A percentile compares a stretch with the other conserved stretches of the same genome.
Conservation (phyloP, 2,113 vertebrate species). For the Ginglymostoma cirratum region DNA sequence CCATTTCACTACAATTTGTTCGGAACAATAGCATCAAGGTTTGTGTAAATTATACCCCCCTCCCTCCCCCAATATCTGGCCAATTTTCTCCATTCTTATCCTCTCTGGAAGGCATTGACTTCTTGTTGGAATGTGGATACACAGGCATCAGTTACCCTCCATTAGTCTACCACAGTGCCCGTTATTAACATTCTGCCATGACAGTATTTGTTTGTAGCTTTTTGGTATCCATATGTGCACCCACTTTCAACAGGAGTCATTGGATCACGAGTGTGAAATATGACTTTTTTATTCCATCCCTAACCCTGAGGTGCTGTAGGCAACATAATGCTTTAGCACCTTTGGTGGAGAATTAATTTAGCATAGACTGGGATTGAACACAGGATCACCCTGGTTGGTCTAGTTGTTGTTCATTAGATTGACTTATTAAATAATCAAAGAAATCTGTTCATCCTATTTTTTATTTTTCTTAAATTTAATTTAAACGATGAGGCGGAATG, state of each 20-base stretch:
- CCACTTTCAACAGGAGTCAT: not conserved
- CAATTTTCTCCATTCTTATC: not conserved
- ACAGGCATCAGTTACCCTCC: not conserved
- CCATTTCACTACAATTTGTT: not conserved
- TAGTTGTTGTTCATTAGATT: not conserved
- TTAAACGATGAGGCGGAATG: not conserved
- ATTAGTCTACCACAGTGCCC: not conserved
- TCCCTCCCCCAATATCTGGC: not conserved
- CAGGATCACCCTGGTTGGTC: not conserved
- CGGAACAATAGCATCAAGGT: not conserved
- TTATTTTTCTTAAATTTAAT: not conserved
- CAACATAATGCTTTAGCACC: not conserved
- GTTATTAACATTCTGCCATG: not conserved
- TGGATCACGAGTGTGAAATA: not conserved
- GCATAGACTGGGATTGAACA: not conserved
- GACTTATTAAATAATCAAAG: not conserved
- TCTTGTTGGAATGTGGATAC: not conserved
- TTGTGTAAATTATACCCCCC: not conserved
- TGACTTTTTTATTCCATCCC: conserved; percentile 1
- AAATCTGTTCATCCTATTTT: not conserved
- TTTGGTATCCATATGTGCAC: not conserved
- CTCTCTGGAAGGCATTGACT: not conserved
- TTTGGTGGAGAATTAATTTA: not conserved
- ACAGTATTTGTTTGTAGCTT: not conserved
- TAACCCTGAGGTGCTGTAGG: not conserved